Base-by-base conservation (phyloP, 2,888 invertebrate genomes). In the Melanotus villosus region DNA sequence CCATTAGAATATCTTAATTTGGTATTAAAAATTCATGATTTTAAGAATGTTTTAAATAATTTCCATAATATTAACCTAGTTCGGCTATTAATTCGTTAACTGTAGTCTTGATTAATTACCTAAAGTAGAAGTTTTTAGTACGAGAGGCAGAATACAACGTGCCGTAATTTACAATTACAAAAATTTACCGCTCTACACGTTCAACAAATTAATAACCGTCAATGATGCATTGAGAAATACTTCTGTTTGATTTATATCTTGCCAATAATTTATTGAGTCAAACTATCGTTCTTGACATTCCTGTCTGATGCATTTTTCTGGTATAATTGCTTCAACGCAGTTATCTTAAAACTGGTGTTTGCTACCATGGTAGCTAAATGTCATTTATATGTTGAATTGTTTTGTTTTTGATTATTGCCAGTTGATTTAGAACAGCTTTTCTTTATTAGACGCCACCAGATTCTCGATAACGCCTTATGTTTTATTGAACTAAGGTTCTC, bases 261-360 rank as follows among this genome's bases (percentile, higher is more conserved):
- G 41, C 41, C 41, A 43, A 58, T 58, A 58, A 58, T 58, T 58
- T 63, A 63, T 63, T 52, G 54, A 41, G 14, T 32, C 14, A 41
- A 63, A 26, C 50, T 21, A 54, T 52, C 41, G 52, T 41, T 63
- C 63, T 38, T 14, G 54, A 52, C 52, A 63, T 63, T 63, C 63
- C 41, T 30, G 38, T 52, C 63, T 19, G 18, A 52, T 50, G 30
- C 54, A 54, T 63, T 63, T 63, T 52, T 63, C 41, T 43, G 26
- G 5, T 43, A 58, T 58, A 41, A 58, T 58, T 43, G 38, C 58
- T 9, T 43, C 58, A 14, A 2, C 32, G 43, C 58, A 26, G 38
- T 21, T 56, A 56, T 56, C 38, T 52, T 52, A n/a, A 19, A 47
- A 23, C 19, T 9, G 18, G 18, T 43, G 34, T 34, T 34, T 41